phyloP scores from a whole-genome alignment of 2,113 vertebrate genomes.

The Heliornis fulica region DNA sequence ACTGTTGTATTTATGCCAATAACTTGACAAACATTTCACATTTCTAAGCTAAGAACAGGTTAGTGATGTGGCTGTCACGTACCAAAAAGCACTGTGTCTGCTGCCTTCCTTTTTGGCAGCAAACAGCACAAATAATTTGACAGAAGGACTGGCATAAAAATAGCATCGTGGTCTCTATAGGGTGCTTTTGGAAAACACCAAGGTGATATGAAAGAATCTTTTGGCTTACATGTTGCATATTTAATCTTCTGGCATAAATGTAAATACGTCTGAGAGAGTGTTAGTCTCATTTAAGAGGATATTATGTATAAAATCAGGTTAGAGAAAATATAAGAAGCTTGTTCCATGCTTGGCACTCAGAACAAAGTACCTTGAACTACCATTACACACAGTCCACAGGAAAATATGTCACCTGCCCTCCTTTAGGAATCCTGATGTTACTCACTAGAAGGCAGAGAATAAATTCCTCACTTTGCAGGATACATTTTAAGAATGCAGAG shows the following conservation, averaged over 20 bases:
- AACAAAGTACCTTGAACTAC: neutral
- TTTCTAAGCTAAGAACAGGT: neutral
- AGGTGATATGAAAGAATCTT: neutral
- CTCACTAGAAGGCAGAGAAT: neutral
- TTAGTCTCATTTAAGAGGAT: neutral
- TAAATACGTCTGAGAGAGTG: slow-evolving; percentile 9
- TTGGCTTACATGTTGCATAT: neutral
- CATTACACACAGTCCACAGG: neutral
- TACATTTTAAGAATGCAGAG: neutral
- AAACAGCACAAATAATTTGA: neutral
- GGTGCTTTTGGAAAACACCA: neutral
- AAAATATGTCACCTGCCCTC: neutral
- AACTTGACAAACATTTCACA: neutral
- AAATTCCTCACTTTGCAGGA: neutral
- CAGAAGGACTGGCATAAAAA: neutral
- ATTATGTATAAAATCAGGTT: neutral
- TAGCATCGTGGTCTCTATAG: neutral
- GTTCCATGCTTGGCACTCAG: neutral
- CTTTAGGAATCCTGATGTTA: neutral
- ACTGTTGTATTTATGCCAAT: neutral
- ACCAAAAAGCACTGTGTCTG: neutral
- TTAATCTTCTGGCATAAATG: slow-evolving; percentile 1
- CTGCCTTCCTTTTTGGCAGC: neutral
- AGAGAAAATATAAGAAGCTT: neutral
- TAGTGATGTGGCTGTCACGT: neutral